phyloP scores from a whole-genome alignment of 2,797 vertebrate genomes.

The Dendrocincla fuliginosa region DNA sequence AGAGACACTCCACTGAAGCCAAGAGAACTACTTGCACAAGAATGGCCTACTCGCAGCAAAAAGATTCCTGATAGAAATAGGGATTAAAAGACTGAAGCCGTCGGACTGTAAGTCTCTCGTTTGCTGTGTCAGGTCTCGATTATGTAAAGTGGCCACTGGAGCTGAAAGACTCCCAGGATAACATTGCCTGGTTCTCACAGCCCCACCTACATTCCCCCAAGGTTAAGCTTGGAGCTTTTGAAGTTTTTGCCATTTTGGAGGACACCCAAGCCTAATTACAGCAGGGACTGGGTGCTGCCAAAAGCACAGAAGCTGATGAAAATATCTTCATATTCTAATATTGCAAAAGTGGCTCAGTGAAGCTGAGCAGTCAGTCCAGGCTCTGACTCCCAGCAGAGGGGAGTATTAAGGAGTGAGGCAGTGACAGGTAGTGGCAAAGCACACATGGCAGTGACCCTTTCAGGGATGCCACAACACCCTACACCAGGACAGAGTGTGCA shows the following conservation, averaged over 20 bases:
- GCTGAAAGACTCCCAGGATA: not conserved
- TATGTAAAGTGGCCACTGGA: not conserved
- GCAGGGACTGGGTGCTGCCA: not conserved
- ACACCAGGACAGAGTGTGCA: not conserved
- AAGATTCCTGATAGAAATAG: not conserved
- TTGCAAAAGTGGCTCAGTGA: not conserved
- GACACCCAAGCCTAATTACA: slow-evolving; percentile 7
- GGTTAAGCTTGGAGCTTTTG: not conserved
- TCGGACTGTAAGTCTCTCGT: rapidly evolving
- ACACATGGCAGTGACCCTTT: not conserved
- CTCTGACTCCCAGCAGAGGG: not conserved
- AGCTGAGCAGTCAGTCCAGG: not conserved
- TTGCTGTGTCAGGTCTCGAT: not conserved
- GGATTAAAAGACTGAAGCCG: not conserved
- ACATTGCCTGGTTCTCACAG: not conserved
- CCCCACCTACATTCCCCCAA: not conserved
- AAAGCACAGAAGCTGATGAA: not conserved
- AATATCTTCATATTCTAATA: not conserved
- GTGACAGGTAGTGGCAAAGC: not conserved
- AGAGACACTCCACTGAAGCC: not conserved
- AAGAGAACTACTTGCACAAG: not conserved
- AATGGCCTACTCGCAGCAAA: not conserved
- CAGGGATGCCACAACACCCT: not conserved
- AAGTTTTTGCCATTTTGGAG: slow-evolving; percentile 9
- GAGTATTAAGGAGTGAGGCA: not conserved